Percentiles rank a stretch among this genome's conserved stretches.
Conservation (phyloP, 2,797 vertebrate genomes). For the Lindbergichthys nudifrons region DNA sequence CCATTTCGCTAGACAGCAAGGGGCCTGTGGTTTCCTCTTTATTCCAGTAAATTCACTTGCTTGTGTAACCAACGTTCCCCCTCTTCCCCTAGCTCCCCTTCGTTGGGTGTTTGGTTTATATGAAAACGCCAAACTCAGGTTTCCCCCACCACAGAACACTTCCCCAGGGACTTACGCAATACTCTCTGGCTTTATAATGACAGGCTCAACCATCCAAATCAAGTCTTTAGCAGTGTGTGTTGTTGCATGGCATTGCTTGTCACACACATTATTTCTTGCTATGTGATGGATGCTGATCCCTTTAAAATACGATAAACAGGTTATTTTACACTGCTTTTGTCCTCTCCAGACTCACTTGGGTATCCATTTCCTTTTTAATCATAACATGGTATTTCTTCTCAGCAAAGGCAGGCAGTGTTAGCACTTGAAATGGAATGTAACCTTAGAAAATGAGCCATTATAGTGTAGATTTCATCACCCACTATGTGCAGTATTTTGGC, state of each 20-base stretch:
- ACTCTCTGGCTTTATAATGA: conserved; percentile 56
- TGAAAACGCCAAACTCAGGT: conserved; percentile 65
- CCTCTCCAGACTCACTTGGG: conserved; percentile 27
- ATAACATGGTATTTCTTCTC: conserved; percentile 29
- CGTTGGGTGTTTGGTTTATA: conserved; percentile 60
- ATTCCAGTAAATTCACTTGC: conserved; percentile 49
- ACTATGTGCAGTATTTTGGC: conserved; percentile 26
- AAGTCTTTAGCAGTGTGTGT: conserved; percentile 36
- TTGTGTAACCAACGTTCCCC: conserved; percentile 55
- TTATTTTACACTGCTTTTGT: conserved; percentile 58
- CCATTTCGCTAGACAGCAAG: conserved; percentile 76
- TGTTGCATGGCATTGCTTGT: conserved; percentile 41
- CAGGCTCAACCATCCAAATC: conserved; percentile 32
- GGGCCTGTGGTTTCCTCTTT: conserved; percentile 81
- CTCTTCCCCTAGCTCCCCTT: conserved; percentile 30
- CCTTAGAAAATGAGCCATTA: conserved; percentile 28
- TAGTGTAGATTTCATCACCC: conserved; percentile 28
- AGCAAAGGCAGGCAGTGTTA: conserved; percentile 39
- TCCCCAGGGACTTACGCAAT: conserved; percentile 60
- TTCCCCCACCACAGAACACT: conserved; percentile 55
- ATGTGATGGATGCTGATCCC: conserved; percentile 61
- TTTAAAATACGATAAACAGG: conserved; percentile 63
- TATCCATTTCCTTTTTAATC: conserved; percentile 56
- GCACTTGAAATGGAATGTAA: conserved; percentile 41
- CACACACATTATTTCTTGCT: conserved; percentile 38